Evolutionary conservation across 2,113 vertebrate genomes (phyloP).

Genomic region (Tenebrosternarchus preto): DNA sequence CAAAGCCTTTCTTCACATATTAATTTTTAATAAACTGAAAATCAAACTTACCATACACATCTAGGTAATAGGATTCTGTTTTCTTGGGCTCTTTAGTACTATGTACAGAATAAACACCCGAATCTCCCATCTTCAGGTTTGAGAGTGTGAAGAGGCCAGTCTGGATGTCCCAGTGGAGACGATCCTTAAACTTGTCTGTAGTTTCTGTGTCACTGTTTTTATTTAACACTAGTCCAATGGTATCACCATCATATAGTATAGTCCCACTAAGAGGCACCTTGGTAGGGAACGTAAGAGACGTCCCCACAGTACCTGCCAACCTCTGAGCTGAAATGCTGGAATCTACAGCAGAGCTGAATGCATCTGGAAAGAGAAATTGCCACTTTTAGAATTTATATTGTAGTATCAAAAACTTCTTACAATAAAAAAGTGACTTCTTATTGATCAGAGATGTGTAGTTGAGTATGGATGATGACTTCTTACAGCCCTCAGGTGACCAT

Average conservation of each 20-base stretch:
- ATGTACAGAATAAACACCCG: slow-evolving; percentile 7
- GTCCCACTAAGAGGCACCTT: neutral
- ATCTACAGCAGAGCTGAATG: too few species aligned
- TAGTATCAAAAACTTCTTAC: too few species aligned
- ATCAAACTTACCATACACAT: slow-evolving; percentile 3
- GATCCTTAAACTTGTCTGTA: slow-evolving; percentile 1
- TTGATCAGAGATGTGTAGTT: too few species aligned
- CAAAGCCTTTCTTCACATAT: neutral
- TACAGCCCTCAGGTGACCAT: too few species aligned
- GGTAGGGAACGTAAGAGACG: slow-evolving; percentile 7
- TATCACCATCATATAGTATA: neutral
- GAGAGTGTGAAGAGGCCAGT: slow-evolving; percentile 21
- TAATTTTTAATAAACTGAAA: neutral
- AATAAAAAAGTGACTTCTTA: too few species aligned
- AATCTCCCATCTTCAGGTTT: slow-evolving; percentile 19
- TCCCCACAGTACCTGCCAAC: slow-evolving; percentile 4
- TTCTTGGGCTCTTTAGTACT: neutral
- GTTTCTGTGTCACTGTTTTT: neutral
- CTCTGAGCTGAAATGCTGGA: slow-evolving; percentile 7
- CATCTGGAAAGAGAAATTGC: too few species aligned
- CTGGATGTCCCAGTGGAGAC: slow-evolving; percentile 18
- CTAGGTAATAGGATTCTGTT: neutral
- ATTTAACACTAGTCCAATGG: slow-evolving; percentile 8
- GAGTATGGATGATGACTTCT: too few species aligned
- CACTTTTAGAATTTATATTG: too few species aligned